A percentile compares a stretch with the other conserved stretches of the same genome.
These are phyloP conservation scores for Macrosoma leucophasiata DNA, from an alignment of 2,888 invertebrate species.

Conservation along the genomic window DNA sequence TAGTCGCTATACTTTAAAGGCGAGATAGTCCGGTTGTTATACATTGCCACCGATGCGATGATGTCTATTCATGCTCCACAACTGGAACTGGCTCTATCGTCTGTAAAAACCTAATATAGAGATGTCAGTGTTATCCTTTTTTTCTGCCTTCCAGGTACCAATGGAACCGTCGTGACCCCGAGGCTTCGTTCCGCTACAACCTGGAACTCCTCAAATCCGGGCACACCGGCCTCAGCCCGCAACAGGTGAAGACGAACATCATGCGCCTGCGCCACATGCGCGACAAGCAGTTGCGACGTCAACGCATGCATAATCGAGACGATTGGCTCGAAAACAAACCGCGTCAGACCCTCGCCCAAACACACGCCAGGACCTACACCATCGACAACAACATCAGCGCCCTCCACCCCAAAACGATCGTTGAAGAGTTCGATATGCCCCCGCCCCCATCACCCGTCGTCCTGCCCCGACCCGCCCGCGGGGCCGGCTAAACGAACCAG, in stretches of 20 bases:
- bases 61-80: too few species aligned
- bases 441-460: slow-evolving; percentile 42
- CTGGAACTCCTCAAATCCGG: slow-evolving; percentile 58
- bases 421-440: slow-evolving; percentile 70
- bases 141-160: slow-evolving; percentile 46
- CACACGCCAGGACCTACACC: slow-evolving; percentile 72
- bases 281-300: slow-evolving; percentile 58
- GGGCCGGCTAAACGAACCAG: slow-evolving; percentile 21
- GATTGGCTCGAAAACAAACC: slow-evolving; percentile 60
- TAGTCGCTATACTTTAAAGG: too few species aligned
- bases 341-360: slow-evolving; percentile 52
- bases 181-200: slow-evolving; percentile 61
- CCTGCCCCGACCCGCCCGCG: slow-evolving; percentile 34
- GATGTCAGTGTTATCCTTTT: too few species aligned
- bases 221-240: slow-evolving; percentile 54
- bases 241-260: slow-evolving; percentile 55
- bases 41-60: too few species aligned
- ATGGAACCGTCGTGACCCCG: slow-evolving; percentile 66
- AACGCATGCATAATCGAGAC: slow-evolving; percentile 38
- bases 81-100: too few species aligned
- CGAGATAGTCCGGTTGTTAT: too few species aligned
- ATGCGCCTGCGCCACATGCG: slow-evolving; percentile 55
- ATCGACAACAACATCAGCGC: slow-evolving; percentile 71
- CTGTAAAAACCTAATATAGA: too few species aligned
- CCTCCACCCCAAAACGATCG: slow-evolving; percentile 75